Evolutionary conservation across 2,113 vertebrate genomes (phyloP).

Genomic region (Eira barbara): DNA sequence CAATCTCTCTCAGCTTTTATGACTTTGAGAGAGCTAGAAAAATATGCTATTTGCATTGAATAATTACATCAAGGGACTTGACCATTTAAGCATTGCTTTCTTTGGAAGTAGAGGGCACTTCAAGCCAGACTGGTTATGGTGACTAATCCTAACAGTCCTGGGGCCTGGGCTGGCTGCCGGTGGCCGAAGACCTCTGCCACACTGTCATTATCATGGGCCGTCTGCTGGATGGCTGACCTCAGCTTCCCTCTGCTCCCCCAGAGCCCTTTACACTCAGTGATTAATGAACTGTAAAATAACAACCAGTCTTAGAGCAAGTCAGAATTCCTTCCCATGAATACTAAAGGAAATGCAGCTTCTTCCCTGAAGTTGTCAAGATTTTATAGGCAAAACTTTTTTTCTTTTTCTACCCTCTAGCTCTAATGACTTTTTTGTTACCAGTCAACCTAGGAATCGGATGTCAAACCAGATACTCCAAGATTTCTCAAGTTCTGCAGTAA

Average conservation of each 20-base stretch:
- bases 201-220: not conserved
- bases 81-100: not conserved
- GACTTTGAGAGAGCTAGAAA: conserved; percentile 29
- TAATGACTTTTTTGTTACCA: not conserved
- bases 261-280: not conserved
- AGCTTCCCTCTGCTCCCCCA: not conserved
- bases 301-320: not conserved
- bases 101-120: not conserved
- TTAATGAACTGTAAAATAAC: conserved; percentile 26
- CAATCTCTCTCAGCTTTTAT: not conserved
- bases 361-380: not conserved
- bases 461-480: not conserved
- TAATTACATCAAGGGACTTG: not conserved
- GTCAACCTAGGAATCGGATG: not conserved
- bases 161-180: not conserved
- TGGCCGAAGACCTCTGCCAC: not conserved
- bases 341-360: conserved; percentile 31
- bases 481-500: not conserved
- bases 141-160: not conserved
- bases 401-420: not conserved
- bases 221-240: conserved; percentile 2
- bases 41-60: not conserved
- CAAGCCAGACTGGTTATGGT: not conserved
- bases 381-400: not conserved
- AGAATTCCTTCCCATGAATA: not conserved